phyloP scores from a whole-genome alignment of 2,888 invertebrate genomes.

The Auanema sp. region DNA sequence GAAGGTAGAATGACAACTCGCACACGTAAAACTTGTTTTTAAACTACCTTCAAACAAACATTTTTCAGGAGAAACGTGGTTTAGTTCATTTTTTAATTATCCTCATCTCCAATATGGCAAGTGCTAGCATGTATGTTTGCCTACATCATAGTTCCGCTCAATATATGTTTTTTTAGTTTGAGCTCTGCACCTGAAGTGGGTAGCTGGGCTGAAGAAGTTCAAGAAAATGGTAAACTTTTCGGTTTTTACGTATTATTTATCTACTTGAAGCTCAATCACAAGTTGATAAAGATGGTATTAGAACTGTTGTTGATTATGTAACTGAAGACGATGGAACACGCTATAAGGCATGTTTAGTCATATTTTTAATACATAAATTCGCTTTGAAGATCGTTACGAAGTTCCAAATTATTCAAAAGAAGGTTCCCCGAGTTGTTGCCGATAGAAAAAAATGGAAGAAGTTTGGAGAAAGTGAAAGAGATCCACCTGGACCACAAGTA shows the following conservation, averaged over 20 bases:
- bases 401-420: conserved; percentile 74
- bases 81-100: too few species aligned
- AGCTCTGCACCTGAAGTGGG: conserved; percentile 41
- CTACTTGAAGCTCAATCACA: conserved; percentile 26
- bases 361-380: not conserved
- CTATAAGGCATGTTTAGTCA: conserved; percentile 30
- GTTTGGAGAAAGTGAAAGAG: conserved; percentile 86
- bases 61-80: too few species aligned
- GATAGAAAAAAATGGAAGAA: conserved; percentile 88
- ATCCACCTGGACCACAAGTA: conserved; percentile 92
- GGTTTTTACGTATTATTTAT: not conserved
- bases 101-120: not conserved
- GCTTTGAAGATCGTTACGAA: conserved; percentile 70
- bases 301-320: conserved; percentile 46
- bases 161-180: not conserved
- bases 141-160: conserved; percentile 3
- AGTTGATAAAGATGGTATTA: conserved; percentile 38
- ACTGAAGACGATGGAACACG: conserved; percentile 40
- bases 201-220: conserved; percentile 58
- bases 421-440: conserved; percentile 80
- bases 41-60: too few species aligned
- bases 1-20: too few species aligned
- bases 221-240: conserved; percentile 44
- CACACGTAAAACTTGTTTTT: too few species aligned
- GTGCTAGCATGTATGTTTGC: conserved; percentile 5